phyloP scores from a whole-genome alignment of 2,113 vertebrate genomes.

The Verasper variegatus region DNA sequence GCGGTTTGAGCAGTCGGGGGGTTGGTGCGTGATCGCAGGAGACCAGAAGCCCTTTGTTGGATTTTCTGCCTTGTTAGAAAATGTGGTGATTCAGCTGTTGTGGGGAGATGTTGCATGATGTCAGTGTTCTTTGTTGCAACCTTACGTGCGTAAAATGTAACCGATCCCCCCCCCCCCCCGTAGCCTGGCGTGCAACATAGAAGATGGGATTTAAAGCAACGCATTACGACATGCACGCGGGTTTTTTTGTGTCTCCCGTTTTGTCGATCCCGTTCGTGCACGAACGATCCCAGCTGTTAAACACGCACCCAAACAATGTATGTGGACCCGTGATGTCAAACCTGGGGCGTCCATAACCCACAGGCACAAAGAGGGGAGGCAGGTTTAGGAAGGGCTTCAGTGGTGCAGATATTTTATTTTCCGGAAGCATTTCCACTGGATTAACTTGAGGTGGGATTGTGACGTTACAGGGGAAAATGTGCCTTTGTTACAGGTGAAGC shows the following conservation, averaged over 20 bases:
- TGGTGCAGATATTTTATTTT: conserved; percentile 42
- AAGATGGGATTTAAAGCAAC: not conserved
- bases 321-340: conserved; percentile 66
- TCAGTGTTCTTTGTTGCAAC: conserved; percentile 81
- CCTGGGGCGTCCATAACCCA: conserved; percentile 58
- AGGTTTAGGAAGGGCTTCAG: conserved; percentile 33
- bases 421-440: conserved; percentile 42
- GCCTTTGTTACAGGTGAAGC: conserved; percentile 12
- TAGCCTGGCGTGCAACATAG: not conserved
- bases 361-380: conserved; percentile 68
- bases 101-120: conserved; percentile 72
- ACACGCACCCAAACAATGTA: conserved; percentile 55
- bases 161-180: not conserved
- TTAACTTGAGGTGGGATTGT: conserved; percentile 33
- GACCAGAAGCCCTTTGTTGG: conserved; percentile 24
- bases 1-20: conserved; percentile 18
- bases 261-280: conserved; percentile 34
- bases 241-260: conserved; percentile 12
- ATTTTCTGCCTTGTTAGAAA: conserved; percentile 39
- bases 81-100: conserved; percentile 71
- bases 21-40: not conserved
- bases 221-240: not conserved
- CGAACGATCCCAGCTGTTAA: conserved; percentile 30
- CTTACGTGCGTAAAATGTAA: conserved; percentile 69
- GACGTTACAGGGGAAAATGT: conserved; percentile 12